Evolutionary conservation across 2,113 vertebrate genomes (phyloP).

Genomic region (Bufo gargarizans): DNA sequence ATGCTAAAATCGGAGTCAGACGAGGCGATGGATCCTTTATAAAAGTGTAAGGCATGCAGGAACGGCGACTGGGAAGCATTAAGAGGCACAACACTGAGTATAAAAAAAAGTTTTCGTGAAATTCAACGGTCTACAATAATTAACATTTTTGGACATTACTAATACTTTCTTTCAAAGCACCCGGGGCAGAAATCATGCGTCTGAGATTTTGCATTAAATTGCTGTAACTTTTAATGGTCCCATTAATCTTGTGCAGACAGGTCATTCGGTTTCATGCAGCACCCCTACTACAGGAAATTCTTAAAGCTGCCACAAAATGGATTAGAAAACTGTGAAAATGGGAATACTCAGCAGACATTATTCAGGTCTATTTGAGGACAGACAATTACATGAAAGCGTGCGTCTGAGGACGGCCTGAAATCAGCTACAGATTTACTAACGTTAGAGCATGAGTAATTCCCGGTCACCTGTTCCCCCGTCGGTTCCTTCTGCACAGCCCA

Average conservation of each 20-base stretch:
- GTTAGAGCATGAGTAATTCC: conserved; percentile 26
- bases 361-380: conserved; percentile 54
- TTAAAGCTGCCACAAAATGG: conserved; percentile 51
- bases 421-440: conserved; percentile 36
- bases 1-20: no score
- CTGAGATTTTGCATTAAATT: conserved; percentile 37
- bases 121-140: conserved; percentile 6
- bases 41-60: neutral
- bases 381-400: conserved; percentile 52
- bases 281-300: conserved; percentile 53
- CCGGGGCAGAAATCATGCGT: conserved; percentile 11
- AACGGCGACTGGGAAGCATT: neutral
- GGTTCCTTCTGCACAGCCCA: conserved; percentile 37
- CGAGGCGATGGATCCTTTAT: neutral
- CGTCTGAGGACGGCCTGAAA: conserved; percentile 45
- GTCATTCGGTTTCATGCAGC: conserved; percentile 28
- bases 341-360: conserved; percentile 47
- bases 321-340: conserved; percentile 53
- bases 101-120: conserved; percentile 17
- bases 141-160: conserved; percentile 29
- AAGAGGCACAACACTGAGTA: neutral
- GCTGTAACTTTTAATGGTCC: conserved; percentile 43
- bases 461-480: conserved; percentile 43
- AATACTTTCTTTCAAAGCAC: conserved; percentile 43
- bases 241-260: conserved; percentile 57